A percentile compares a stretch with the other conserved stretches of the same genome.
These are phyloP conservation scores for Lepidochrysops patricia DNA, from an alignment of 2,888 invertebrate species.

Conservation along the genomic window DNA sequence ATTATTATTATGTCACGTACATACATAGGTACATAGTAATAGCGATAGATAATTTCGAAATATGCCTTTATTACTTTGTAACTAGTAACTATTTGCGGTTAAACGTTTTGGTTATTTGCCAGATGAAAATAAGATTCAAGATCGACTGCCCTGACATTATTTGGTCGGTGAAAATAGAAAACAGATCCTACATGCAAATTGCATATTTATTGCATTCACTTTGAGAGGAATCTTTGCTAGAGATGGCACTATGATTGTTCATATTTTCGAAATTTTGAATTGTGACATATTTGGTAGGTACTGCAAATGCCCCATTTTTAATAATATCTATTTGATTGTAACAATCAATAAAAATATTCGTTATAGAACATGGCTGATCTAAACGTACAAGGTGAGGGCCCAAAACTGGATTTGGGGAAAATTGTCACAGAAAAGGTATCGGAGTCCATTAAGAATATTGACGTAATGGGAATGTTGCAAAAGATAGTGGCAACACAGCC, in stretches of 20 bases:
- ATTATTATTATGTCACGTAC: too few relatives aligned
- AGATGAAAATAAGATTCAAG: conserved; percentile 1
- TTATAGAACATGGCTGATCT: conserved; percentile 22
- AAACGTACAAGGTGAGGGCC: not conserved
- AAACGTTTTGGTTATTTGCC: conserved; percentile 6
- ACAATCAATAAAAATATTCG: too few relatives aligned
- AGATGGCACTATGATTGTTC: not conserved
- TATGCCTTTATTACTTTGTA: not conserved
- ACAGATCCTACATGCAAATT: not conserved
- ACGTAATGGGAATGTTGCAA: conserved; percentile 44
- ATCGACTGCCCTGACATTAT: conserved; percentile 6
- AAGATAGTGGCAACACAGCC: conserved; percentile 44
- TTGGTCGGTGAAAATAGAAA: conserved; percentile 6
- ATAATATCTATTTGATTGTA: too few relatives aligned
- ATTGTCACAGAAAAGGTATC: conserved; percentile 43
- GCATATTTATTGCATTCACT: not conserved
- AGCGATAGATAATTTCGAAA: not conserved
- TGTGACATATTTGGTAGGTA: not conserved
- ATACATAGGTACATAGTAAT: not conserved
- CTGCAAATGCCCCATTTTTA: not conserved
- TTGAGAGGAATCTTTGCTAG: not conserved
- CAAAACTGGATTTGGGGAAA: conserved; percentile 34
- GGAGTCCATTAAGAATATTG: conserved; percentile 50
- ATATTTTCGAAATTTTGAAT: not conserved
- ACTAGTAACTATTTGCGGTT: not conserved